Percentiles rank a stretch among this genome's conserved stretches.
These are phyloP conservation scores for Gorsachius goisagi DNA, from an alignment of 2,113 vertebrate genomes.

Conservation along the genomic window DNA sequence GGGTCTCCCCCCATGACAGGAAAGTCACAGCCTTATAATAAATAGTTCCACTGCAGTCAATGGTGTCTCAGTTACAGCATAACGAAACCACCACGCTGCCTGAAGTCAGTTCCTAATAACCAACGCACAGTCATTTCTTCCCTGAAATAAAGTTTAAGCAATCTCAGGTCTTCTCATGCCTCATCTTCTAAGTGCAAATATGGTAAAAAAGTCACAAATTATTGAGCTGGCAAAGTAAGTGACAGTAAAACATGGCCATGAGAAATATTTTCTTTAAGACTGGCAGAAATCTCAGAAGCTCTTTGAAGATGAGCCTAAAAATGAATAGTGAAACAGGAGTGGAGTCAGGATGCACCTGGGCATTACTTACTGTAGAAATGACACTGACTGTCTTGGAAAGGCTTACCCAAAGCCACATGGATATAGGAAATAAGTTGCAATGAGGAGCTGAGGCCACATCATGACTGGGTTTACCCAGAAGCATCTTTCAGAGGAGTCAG, in stretches of 20 bases:
- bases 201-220: background rate
- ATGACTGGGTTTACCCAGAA: background rate
- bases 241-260: background rate
- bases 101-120: background rate
- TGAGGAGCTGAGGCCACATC: background rate
- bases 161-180: background rate
- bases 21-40: background rate
- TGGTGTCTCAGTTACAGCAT: background rate
- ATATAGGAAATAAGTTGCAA: background rate
- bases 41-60: background rate
- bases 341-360: background rate
- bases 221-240: background rate
- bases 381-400: background rate
- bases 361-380: background rate
- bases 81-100: background rate
- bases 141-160: background rate
- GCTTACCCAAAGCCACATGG: background rate
- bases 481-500: background rate
- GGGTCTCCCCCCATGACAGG: background rate
- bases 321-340: background rate
- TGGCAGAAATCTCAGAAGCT: background rate
- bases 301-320: background rate
- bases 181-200: background rate
- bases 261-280: background rate
- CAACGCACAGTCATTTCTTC: background rate